Evolutionary conservation across 1,140 invertebrate genomes (phyloP), one percentile per base, ranked within the genome.

Genomic region (Archivesica marissinica): DNA sequence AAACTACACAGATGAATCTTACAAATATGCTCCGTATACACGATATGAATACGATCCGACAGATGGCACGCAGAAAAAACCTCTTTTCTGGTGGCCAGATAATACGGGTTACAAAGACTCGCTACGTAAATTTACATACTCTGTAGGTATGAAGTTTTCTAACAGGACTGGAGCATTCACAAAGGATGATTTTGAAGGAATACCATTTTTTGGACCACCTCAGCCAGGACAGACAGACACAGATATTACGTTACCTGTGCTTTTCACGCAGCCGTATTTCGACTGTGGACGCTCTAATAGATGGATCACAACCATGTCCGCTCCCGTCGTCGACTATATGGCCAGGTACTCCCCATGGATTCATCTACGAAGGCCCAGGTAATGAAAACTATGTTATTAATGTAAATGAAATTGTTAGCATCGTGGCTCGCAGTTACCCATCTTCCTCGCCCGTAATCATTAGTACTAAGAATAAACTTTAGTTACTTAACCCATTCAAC

Each of bases 351-450:
- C 89, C 13, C 96, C 97, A 87, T 99, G 97, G 93, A 95, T 98
- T 89, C 98, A 99, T 93, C 96, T 99, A 91, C 97, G 99, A 95
- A 98, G 98, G 94, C 98, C 98, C 39, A 98, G 96, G 97, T 98
- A 95, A 96, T 96, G 7, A 4, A 25, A 61, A 47, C 7, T 47
- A 7, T 47, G 7, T 47, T 47, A 9, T 47, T 47, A n/a, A n/a
- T n/a, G n/a, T n/a, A n/a, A n/a, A n/a, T n/a, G n/a, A n/a, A n/a
- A n/a, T n/a, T n/a, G n/a, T n/a, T n/a, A n/a, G n/a, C n/a, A n/a
- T n/a, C n/a, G n/a, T n/a, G n/a, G n/a, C n/a, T n/a, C n/a, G n/a
- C n/a, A n/a, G n/a, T n/a, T n/a, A n/a, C n/a, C n/a, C n/a, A n/a
- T n/a, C n/a, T n/a, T n/a, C n/a, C n/a, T n/a, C n/a, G n/a, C n/a